Percentiles rank a stretch among this genome's conserved stretches.
phyloP scores from a whole-genome alignment of 2,797 vertebrate genomes.

The Molossus molossus region DNA sequence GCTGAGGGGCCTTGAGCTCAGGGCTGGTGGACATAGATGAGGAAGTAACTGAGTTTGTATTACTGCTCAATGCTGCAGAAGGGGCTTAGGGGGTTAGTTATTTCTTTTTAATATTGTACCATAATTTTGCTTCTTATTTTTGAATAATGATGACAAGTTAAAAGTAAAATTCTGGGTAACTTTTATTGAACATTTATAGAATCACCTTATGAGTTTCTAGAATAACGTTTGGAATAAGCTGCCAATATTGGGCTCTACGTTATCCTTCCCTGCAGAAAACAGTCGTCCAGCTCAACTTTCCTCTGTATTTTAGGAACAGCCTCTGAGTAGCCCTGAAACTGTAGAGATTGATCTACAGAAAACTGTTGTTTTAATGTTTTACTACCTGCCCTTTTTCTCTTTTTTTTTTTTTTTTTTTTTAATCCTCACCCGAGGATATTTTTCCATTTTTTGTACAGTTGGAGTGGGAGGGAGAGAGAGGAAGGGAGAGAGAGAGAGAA shows the following conservation, averaged over 20 bases:
- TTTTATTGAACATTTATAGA: slow-evolving; percentile 16
- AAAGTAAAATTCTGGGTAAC: slow-evolving; percentile 1
- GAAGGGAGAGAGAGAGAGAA: too few relatives aligned
- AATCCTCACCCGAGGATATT: too few relatives aligned
- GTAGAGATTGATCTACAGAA: background rate
- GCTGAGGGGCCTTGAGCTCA: background rate
- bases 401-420: background rate
- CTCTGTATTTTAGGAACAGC: slow-evolving; percentile 25
- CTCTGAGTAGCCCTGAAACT: background rate
- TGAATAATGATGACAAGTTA: background rate
- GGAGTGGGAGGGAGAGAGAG: too few relatives aligned
- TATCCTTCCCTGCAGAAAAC: slow-evolving; percentile 12
- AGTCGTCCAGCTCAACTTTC: background rate
- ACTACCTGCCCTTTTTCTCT: background rate
- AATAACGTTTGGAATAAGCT: background rate
- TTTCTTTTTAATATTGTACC: background rate
- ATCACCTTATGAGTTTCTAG: background rate
- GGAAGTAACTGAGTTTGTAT: background rate
- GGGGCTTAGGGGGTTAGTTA: background rate
- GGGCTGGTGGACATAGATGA: background rate
- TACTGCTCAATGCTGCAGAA: background rate
- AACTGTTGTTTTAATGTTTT: background rate
- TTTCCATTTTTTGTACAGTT: too few relatives aligned
- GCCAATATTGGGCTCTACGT: background rate
- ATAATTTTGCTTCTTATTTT: slow-evolving; percentile 59